These are phyloP conservation scores for Agrotis ipsilon DNA, from an alignment of 2,888 invertebrate species.

Conservation along the genomic window DNA sequence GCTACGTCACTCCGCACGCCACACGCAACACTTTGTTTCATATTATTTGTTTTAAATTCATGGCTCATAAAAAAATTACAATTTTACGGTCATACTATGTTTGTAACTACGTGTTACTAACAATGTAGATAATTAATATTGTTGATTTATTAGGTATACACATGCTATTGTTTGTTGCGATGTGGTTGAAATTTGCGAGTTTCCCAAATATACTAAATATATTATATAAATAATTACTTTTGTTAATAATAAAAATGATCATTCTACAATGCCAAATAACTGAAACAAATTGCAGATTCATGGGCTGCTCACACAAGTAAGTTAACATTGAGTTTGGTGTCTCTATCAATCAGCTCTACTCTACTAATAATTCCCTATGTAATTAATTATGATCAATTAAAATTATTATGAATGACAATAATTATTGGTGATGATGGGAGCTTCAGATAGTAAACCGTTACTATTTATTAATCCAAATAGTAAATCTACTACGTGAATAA, in stretches of 20 bases:
- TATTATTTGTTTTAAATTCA: constrained; percentile 74
- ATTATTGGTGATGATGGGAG: too few species aligned
- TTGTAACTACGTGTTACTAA: constrained; percentile 55
- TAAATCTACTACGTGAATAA: constrained; percentile 13
- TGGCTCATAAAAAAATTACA: constrained; percentile 65
- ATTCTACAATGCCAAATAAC: too few species aligned
- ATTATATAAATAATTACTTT: too few species aligned
- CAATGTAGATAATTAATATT: constrained; percentile 50
- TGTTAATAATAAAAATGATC: too few species aligned
- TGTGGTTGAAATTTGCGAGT: constrained; percentile 4
- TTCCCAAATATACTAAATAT: background rate
- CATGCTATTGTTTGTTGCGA: constrained; percentile 26
- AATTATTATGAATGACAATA: too few species aligned
- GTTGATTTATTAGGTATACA: constrained; percentile 47
- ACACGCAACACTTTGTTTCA: constrained; percentile 80
- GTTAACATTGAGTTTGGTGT: background rate
- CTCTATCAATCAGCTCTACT: background rate
- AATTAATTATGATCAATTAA: too few species aligned
- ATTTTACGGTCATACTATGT: constrained; percentile 63
- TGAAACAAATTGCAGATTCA: background rate
- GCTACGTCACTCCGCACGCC: constrained; percentile 75
- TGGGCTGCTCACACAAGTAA: too few species aligned
- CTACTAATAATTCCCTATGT: background rate
- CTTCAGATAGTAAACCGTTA: background rate
- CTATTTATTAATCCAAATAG: constrained; percentile 3